phyloP scores from a whole-genome alignment of 2,797 vertebrate genomes.

The Melanotaenia parkinsoni region DNA sequence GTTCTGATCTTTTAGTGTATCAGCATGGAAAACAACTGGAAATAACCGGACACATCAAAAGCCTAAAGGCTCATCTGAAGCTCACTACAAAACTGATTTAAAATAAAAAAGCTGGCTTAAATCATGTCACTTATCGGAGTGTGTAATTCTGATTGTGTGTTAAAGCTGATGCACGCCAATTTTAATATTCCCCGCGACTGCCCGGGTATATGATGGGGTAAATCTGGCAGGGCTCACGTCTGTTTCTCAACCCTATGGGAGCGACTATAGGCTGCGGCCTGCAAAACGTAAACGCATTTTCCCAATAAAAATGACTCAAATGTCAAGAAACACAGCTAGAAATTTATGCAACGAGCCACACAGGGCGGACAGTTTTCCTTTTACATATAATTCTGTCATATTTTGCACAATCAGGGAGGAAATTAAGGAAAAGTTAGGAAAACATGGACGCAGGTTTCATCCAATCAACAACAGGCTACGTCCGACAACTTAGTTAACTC shows the following conservation, averaged over 20 bases:
- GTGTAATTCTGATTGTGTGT: neutral
- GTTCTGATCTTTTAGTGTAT: neutral
- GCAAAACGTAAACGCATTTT: conserved; percentile 40
- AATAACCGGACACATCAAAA: neutral
- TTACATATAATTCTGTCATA: neutral
- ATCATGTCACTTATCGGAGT: neutral
- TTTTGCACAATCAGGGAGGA: conserved; percentile 8
- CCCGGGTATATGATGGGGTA: conserved; percentile 38
- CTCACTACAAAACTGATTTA: neutral
- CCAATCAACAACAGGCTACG: conserved; percentile 66
- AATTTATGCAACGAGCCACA: conserved; percentile 30
- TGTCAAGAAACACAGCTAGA: conserved; percentile 11
- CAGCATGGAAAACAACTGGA: neutral
- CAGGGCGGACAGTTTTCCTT: neutral
- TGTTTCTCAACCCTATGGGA: conserved; percentile 72
- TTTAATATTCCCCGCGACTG: neutral
- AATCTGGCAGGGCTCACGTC: conserved; percentile 62
- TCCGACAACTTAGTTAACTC: conserved; percentile 31
- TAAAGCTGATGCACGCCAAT: neutral
- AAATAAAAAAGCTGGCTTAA: neutral
- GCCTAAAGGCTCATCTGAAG: neutral
- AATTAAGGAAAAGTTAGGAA: conserved; percentile 24
- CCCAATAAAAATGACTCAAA: conserved; percentile 13
- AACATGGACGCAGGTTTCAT: conserved; percentile 42
- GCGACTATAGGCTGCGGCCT: conserved; percentile 78